Evolutionary conservation across 2,888 invertebrate genomes (phyloP).

Genomic region (Oxytorus armatus): DNA sequence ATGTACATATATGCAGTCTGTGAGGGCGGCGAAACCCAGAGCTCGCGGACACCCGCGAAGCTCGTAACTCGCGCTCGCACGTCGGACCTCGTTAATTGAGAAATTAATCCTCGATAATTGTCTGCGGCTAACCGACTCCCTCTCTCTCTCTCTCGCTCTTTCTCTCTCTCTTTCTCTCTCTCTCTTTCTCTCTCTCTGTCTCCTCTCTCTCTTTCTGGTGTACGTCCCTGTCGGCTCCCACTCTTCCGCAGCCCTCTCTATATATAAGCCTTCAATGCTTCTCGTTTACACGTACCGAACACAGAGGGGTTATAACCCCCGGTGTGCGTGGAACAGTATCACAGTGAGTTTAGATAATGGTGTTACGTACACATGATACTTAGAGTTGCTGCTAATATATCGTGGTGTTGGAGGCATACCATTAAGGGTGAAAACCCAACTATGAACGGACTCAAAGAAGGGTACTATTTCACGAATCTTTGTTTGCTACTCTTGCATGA

Average conservation of each 20-base stretch:
- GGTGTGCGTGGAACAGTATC: no score
- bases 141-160: conserved; percentile 40
- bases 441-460: no score
- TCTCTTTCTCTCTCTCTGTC: conserved; percentile 3
- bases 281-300: background rate
- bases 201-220: background rate
- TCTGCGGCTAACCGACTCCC: conserved; percentile 62
- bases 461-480: no score
- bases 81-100: conserved; percentile 75
- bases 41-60: conserved; percentile 72
- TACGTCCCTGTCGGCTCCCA: background rate
- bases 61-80: conserved; percentile 67
- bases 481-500: no score
- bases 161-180: conserved; percentile 45
- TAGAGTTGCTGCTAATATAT: no score
- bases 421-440: no score
- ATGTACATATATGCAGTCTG: no score
- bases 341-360: no score
- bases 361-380: no score
- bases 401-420: no score
- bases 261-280: no score
- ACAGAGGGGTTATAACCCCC: background rate
- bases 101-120: conserved; percentile 76
- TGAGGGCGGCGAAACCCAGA: conserved; percentile 42
- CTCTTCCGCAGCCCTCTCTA: no score